Base-by-base conservation (phyloP, 2,888 invertebrate genomes). In the Dolichomitus sp. region DNA sequence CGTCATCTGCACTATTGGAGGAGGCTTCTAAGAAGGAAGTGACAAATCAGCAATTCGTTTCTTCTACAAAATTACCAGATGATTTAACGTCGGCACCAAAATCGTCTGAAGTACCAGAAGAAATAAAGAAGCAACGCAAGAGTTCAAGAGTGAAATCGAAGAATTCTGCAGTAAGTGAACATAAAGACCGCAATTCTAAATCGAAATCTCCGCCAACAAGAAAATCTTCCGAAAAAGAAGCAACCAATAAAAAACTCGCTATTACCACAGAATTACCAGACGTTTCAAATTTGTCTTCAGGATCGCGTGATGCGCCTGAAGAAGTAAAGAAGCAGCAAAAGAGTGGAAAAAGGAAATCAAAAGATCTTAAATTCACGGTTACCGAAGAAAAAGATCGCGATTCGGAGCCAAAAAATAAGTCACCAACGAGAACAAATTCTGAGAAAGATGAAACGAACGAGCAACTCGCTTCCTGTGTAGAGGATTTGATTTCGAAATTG, bases 351-450 rank as follows among this genome's bases (percentile, higher is more conserved):
- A 27, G 3, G 6, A 63, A 42, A 42, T 42, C 63, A 9, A 23
- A 42, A 3, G 63, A 63, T 12, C 19, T 11, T 12, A 37, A 65
- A 9, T 14, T 33, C 1, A 48, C 9, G 0, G 19, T 33, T 33
- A 1, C 17, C 27, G 45, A 65, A 19, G 40, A 59, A 52, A 75
- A 14, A 11, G 37, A 42, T 17, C 37, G 23, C 7, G 40, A 74
- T 61, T 17, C 2, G n/a, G 2, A 66, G 33, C 5, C 0, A 48
- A 54, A 48, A 66, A 54, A 4, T 17, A 50, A 11, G 30, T 50
- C 40, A 52, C 42, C 45, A 23, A 37, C 57, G 23, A 78, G 37
- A 14, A 72, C 11, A 48, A 68, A 12, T 69, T 42, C 59, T 19
- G 40, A 19, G 2, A 52, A 50, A 37, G 52, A 30, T 69, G 27